Evolutionary conservation across 2,797 vertebrate genomes (phyloP), one percentile per base, ranked within the genome.

Genomic region (Brachymystax lenok): DNA sequence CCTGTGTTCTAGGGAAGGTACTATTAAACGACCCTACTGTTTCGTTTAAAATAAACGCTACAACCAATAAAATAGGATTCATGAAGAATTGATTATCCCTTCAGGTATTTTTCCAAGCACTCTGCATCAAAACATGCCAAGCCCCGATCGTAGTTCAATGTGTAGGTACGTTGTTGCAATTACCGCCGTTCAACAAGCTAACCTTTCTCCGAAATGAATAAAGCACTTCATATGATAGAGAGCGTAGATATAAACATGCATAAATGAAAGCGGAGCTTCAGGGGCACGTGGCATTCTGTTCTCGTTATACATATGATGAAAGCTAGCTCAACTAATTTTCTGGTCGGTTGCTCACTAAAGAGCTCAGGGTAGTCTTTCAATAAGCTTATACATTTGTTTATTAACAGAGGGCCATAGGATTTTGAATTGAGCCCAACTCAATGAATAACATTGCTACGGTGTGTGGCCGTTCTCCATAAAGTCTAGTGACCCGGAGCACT

Each of bases 21-120:
- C 6, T 73, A 40, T 76, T 76, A 73, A 68, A 77, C 17, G 17
- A n/a, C n/a, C n/a, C n/a, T n/a, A n/a, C n/a, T n/a, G n/a, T n/a
- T n/a, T n/a, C n/a, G n/a, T n/a, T n/a, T n/a, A n/a, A n/a, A n/a
- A n/a, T n/a, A n/a, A n/a, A n/a, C n/a, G n/a, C n/a, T n/a, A n/a
- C n/a, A n/a, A n/a, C n/a, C n/a, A n/a, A n/a, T n/a, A 27, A 33
- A 68, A 70, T 35, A 73, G 52, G 72, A 72, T 77, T 61, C 69
- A 73, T 21, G 28, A 69, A 12, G 51, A 56, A 35, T 74, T 73
- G 30, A 74, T 78, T 30, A 27, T 52, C 4, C 59, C 17, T 61
- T n/a, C 33, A 68, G 33, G 16, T 19, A 56, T 73, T 27, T 72
- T 33, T 63, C 21, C 17, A 72, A 30, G 70, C 17, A 13, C 7